Evolutionary conservation across 1,140 invertebrate species (phyloP).

Genomic region (Matsumurasca onukii): DNA sequence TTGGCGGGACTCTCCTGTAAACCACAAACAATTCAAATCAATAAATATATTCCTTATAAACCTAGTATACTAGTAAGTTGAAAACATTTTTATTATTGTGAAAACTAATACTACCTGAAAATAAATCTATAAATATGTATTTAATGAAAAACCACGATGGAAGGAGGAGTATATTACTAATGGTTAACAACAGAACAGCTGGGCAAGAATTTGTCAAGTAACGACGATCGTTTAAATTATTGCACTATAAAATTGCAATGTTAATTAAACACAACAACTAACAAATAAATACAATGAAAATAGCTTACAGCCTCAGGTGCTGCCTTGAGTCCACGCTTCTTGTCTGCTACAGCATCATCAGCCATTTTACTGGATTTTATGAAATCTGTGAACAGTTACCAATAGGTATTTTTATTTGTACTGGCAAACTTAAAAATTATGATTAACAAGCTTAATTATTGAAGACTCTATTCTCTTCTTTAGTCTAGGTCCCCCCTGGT

Average conservation of each 20-base stretch:
- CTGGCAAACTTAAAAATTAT: no score
- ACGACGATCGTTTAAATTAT: background rate
- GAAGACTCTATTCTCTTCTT: no score
- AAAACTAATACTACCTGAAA: background rate
- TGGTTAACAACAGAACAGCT: background rate
- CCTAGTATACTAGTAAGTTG: background rate
- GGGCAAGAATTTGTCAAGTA: background rate
- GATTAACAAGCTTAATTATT: no score
- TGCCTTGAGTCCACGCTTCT: conserved; percentile 33
- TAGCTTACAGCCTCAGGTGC: background rate
- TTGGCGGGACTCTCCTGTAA: conserved; percentile 20
- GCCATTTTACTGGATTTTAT: conserved; percentile 28
- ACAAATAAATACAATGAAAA: background rate
- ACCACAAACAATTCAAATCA: background rate
- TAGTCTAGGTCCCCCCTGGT: no score
- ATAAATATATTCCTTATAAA: background rate
- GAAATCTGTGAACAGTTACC: no score
- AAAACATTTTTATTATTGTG: background rate
- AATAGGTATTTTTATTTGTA: no score
- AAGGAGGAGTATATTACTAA: background rate
- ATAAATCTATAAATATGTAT: background rate
- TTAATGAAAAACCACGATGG: background rate
- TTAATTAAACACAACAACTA: background rate
- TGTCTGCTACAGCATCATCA: conserved; percentile 35
- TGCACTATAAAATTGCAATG: background rate